These are phyloP conservation scores for Patella vulgata DNA, from an alignment of 1,140 invertebrate genomes.

Conservation along the genomic window DNA sequence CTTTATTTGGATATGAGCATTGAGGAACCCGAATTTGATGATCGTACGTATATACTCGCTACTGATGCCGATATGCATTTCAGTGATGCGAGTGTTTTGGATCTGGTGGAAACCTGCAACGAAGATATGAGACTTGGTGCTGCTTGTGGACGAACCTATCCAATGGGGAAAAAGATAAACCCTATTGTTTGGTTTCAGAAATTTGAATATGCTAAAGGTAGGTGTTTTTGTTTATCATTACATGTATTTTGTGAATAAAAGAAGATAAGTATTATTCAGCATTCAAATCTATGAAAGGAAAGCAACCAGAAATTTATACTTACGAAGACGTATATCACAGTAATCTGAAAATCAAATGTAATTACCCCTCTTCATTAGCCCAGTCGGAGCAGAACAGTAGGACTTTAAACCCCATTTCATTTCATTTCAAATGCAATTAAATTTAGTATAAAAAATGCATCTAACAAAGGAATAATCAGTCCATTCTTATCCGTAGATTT, in stretches of 20 bases:
- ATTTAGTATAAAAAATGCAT: too few relatives aligned
- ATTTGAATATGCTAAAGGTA: conserved; percentile 71
- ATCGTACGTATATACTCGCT: conserved; percentile 43
- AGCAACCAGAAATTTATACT: too few relatives aligned
- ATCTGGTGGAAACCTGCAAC: conserved; percentile 36
- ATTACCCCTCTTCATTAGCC: too few relatives aligned
- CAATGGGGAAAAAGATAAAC: conserved; percentile 51
- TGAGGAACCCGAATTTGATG: conserved; percentile 11
- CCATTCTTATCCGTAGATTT: too few relatives aligned
- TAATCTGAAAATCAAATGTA: too few relatives aligned
- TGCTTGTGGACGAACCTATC: conserved; percentile 44
- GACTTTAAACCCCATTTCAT: too few relatives aligned
- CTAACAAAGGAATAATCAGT: too few relatives aligned
- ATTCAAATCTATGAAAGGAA: too few relatives aligned
- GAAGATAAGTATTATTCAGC: background rate
- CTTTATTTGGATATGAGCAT: too few relatives aligned
- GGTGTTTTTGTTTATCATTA: conserved; percentile 52
- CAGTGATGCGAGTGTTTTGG: conserved; percentile 36
- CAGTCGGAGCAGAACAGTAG: too few relatives aligned
- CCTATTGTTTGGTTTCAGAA: conserved; percentile 74
- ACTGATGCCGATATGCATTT: conserved; percentile 55
- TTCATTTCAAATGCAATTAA: too few relatives aligned
- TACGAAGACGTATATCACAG: too few relatives aligned
- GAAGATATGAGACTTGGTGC: conserved; percentile 34
- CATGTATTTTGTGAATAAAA: conserved; percentile 10